Evolutionary conservation across 1,140 invertebrate species (phyloP), one percentile per base, ranked within the genome.

Genomic region (Megalonaias nervosa): DNA sequence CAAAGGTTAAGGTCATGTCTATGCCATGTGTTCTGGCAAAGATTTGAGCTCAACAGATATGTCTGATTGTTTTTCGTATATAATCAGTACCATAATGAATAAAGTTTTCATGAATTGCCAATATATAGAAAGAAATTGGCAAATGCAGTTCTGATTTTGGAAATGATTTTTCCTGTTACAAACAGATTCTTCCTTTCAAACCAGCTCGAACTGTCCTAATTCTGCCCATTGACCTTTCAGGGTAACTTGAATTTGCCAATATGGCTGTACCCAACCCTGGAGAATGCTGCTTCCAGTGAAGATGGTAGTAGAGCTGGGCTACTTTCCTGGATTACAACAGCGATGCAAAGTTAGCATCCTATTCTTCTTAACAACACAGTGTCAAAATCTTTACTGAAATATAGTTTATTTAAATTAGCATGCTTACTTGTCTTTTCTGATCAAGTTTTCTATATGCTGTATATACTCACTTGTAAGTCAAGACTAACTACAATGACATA

Each of bases 231-330:
- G 38, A 26, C 31, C 64, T 69, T 77, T 56, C 71, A 89, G 87
- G 87, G 87, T 65, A 86, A 80, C 71, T 78, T 88, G 12, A 64
- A 79, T 14, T 70, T 87, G 38, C 67, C 82, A 19, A 74, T 88
- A 1, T 86, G 82, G 83, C 74, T 89, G 57, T 84, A 87, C 59
- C 82, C 86, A 60, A 77, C 81, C 15, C 79, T 79, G 60, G 58
- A 71, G 15, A 74, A 69, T 71, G 74, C 65, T 73, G 48, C 56
- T 65, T 2, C 61, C 11, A 15, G 31, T 26, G 62, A 26, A 9
- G 31, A 73, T 19, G 38, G 66, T 31, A 65, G 71, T n/a, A 65
- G 23, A 15, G 3, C 19, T 26, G 75, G 81, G 15, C 12, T 80
- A 1, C 26, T 84, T 21, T 67, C 77, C 15, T 80, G 78, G 79